Conservation (phyloP, 1,140 invertebrate species). For the Sesamia nonagrioides region DNA sequence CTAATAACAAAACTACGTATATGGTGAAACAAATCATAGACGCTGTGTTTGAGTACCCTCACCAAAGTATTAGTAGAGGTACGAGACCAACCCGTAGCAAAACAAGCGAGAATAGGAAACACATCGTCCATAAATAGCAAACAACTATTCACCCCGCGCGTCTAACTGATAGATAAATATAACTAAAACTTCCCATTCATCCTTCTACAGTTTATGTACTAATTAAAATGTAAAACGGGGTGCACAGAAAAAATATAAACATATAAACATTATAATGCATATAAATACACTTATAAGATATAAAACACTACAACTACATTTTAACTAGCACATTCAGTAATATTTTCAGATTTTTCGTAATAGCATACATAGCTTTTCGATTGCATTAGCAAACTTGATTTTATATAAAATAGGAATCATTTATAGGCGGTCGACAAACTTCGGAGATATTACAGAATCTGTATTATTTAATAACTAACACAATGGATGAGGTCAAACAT, state of each 20-base stretch:
- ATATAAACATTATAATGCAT: conserved; percentile 57
- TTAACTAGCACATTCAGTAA: conserved; percentile 81
- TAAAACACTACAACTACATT: conserved; percentile 71
- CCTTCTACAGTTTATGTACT: conserved; percentile 66
- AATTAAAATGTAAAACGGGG: conserved; percentile 75
- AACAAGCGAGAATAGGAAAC: conserved; percentile 21
- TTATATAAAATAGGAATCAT: background rate
- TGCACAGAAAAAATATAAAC: conserved; percentile 49
- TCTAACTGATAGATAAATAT: conserved; percentile 32
- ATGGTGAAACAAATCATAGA: background rate
- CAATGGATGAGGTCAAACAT: no score
- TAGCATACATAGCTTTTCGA: background rate
- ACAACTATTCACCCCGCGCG: conserved; percentile 55
- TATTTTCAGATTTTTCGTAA: conserved; percentile 75
- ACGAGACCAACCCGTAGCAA: conserved; percentile 19
- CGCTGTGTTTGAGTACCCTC: conserved; percentile 21
- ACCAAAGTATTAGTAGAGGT: conserved; percentile 40
- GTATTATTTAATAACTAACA: no score
- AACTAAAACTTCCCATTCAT: conserved; percentile 57
- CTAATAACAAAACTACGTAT: conserved; percentile 4
- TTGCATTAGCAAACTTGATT: conserved; percentile 5
- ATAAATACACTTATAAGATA: conserved; percentile 57
- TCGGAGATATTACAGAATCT: background rate
- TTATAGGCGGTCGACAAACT: conserved; percentile 34
- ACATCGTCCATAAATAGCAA: conserved; percentile 55